Base-by-base conservation (phyloP, 1,140 invertebrate genomes). In the Amphibalanus amphitrite region DNA sequence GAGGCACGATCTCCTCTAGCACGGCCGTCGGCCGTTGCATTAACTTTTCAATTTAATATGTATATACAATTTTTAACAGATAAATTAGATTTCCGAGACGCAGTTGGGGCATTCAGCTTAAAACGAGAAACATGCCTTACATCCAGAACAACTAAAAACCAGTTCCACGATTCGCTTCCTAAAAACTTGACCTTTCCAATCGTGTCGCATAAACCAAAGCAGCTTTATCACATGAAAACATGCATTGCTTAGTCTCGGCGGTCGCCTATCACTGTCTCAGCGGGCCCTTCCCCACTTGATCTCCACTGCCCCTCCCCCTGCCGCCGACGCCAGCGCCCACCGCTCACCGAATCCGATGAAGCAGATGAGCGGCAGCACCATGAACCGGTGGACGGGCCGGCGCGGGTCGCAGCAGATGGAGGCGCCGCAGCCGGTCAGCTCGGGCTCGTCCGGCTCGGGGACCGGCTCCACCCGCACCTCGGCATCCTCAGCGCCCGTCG, bases 331-430 rank as follows among this genome's bases (percentile, higher is more conserved):
- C 33, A 6, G 33, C n/a, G 33, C 33, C 33, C 33, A 15, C 33
- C 15, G 33, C 84, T 83, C 82, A 87, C 91, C 92, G 82, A 95
- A 93, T 74, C 90, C 89, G 10, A 94, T 81, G 47, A 93, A 84
- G 78, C 91, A 93, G 90, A 94, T 93, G 72, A 94, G 86, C 70
- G 89, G 80, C 64, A 94, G 80, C 29, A 89, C 89, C 67, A 91
- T 77, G 77, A 87, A 88, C 74, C 88, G 81, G 78, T 86, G 85
- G 25, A 78, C 77, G 20, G 75, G 73, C 74, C 81, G 82, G 69
- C 80, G 77, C 8, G 88, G 87, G 76, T 86, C 82, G 74, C 86
- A 89, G 38, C 79, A 78, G 28, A 80, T 64, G 38, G 78, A 78
- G 15, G 76, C 78, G 23, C 78, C 79, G 75, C 81, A 85, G 76